These are phyloP conservation scores for Leontopithecus rosalia DNA, from an alignment of 2,797 vertebrate species.

Conservation along the genomic window DNA sequence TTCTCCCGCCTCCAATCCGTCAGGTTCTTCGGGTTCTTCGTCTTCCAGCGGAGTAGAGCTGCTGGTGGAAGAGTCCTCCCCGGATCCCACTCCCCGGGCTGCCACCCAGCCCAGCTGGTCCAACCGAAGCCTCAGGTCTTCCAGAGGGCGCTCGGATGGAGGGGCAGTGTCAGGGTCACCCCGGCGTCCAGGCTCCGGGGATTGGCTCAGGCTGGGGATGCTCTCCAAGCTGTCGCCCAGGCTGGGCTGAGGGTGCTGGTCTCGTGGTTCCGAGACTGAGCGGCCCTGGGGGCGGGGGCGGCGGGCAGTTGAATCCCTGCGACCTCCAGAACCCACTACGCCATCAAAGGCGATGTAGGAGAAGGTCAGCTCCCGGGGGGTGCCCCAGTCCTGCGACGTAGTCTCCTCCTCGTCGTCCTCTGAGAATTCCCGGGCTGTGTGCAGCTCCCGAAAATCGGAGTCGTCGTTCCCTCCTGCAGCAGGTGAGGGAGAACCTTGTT, in stretches of 20 bases:
- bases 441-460: constrained; percentile 92
- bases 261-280: constrained; percentile 87
- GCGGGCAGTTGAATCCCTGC: constrained; percentile 71
- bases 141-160: constrained; percentile 81
- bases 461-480: constrained; percentile 91
- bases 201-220: constrained; percentile 83
- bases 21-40: constrained; percentile 53
- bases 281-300: constrained; percentile 67
- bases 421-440: constrained; percentile 92
- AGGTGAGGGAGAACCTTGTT: background rate
- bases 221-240: constrained; percentile 81
- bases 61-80: constrained; percentile 64
- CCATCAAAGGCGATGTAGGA: constrained; percentile 94
- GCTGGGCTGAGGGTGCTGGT: constrained; percentile 79
- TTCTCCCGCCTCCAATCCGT: constrained; percentile 6
- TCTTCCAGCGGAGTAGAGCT: constrained; percentile 69
- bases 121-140: constrained; percentile 72
- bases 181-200: constrained; percentile 83
- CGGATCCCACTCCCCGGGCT: background rate
- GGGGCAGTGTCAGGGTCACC: background rate
- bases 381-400: constrained; percentile 90
- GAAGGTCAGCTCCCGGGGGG: constrained; percentile 93
- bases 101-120: constrained; percentile 52
- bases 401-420: constrained; percentile 88
- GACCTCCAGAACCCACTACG: constrained; percentile 82